phyloP scores from a whole-genome alignment of 92 coral and sea anemone genomes.

The Phenganax stokvisi region DNA sequence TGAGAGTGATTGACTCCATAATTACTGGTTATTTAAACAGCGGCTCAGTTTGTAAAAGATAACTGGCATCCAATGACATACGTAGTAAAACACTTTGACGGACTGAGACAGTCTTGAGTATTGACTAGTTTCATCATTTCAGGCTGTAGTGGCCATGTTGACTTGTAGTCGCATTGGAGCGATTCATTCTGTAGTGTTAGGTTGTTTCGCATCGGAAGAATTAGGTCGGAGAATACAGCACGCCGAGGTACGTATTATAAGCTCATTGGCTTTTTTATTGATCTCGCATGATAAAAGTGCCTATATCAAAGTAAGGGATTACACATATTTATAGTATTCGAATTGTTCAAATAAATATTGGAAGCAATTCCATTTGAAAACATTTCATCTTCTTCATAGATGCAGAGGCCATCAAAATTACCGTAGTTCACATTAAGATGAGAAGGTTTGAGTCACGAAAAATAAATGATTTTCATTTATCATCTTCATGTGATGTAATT shows the following conservation, averaged over 20 bases:
- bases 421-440: no score
- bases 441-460: no score
- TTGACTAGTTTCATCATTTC: not conserved
- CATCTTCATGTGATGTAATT: no score
- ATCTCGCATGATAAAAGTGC: no score
- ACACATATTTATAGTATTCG: no score
- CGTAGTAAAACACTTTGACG: not conserved
- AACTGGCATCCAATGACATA: not conserved
- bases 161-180: slow-evolving; percentile 97
- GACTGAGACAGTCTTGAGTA: not conserved
- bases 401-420: no score
- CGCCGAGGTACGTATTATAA: slow-evolving; percentile 79
- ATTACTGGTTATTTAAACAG: no score
- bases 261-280: not conserved
- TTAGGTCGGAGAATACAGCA: slow-evolving; percentile 92
- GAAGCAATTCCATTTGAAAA: not conserved
- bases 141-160: slow-evolving; percentile 94
- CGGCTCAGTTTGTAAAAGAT: no score
- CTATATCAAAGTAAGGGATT: no score
- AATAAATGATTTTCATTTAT: no score
- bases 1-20: no score
- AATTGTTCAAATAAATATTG: no score
- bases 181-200: slow-evolving; percentile 93
- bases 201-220: slow-evolving; percentile 92
- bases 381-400: not conserved